Percentiles rank a stretch among this genome's conserved stretches.
Conservation (phyloP, 2,113 vertebrate genomes). For the Sakesphorus luctuosus region DNA sequence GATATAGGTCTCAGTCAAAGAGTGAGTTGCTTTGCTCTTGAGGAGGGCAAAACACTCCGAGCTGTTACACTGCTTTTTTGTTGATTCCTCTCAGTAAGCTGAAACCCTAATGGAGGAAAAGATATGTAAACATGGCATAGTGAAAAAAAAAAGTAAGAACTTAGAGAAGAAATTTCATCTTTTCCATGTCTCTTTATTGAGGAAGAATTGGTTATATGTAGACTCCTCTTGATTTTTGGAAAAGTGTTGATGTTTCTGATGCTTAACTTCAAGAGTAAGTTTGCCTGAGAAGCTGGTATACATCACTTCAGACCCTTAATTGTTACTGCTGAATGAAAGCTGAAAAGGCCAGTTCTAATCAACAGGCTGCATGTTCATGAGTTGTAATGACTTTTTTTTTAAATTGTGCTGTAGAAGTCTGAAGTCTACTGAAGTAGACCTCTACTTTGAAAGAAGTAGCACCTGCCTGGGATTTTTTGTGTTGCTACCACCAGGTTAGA, state of each 20-base stretch:
- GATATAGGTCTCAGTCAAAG: background rate
- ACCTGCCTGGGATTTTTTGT: fast-evolving
- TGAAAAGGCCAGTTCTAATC: background rate
- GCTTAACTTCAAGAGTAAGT: background rate
- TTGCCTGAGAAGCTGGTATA: background rate
- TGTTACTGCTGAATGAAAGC: background rate
- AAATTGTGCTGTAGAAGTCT: background rate
- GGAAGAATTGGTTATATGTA: background rate
- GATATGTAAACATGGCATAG: background rate
- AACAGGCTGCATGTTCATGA: background rate
- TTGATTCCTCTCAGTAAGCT: background rate
- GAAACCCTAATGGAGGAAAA: background rate
- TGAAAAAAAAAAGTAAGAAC: background rate
- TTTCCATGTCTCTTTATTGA: background rate
- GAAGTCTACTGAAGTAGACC: background rate
- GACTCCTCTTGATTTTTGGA: background rate
- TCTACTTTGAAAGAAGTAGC: background rate
- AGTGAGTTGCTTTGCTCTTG: background rate
- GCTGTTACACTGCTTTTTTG: background rate
- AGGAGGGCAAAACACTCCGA: background rate
- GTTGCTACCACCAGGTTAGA: background rate
- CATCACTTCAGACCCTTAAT: background rate
- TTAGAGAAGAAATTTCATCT: background rate
- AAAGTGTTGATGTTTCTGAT: background rate
- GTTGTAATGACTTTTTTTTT: background rate